These are phyloP conservation scores for Lepidotrigona ventralis DNA, from an alignment of 1,140 invertebrate genomes.

Conservation along the genomic window DNA sequence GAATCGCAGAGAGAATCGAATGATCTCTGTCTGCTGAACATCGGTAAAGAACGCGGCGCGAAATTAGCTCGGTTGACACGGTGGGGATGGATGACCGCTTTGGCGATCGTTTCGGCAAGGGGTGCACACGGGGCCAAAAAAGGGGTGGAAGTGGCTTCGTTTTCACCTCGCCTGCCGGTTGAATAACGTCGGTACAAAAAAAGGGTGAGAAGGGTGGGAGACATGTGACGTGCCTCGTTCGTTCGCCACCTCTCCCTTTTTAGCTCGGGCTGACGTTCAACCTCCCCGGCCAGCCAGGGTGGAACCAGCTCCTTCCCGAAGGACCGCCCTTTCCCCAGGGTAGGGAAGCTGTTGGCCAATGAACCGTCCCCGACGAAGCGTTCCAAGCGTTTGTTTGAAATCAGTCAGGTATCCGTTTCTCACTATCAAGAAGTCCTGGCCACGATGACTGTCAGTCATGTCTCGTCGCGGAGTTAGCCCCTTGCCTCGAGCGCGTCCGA, in stretches of 20 bases:
- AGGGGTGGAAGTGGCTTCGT: constrained; percentile 57
- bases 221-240: constrained; percentile 31
- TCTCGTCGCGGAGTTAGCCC: constrained; percentile 62
- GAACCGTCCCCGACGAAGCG: not conserved
- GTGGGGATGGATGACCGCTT: constrained; percentile 8
- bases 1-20: not conserved
- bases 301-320: constrained; percentile 55
- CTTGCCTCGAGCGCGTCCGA: not conserved
- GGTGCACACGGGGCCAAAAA: not conserved
- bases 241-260: constrained; percentile 28
- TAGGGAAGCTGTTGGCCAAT: constrained; percentile 71
- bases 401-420: constrained; percentile 43
- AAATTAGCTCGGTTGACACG: constrained; percentile 9
- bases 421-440: constrained; percentile 70
- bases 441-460: constrained; percentile 70
- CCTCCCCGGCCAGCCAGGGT: constrained; percentile 45
- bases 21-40: not conserved
- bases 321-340: constrained; percentile 67
- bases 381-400: constrained; percentile 53
- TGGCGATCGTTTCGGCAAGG: not conserved
- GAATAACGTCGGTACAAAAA: constrained; percentile 39
- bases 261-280: constrained; percentile 45
- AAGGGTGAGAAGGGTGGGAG: constrained; percentile 32
- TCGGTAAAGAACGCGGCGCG: not conserved
- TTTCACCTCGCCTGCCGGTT: constrained; percentile 45